Evolutionary conservation across 2,113 vertebrate species (phyloP).

Genomic region (Entosphenus tridentatus): DNA sequence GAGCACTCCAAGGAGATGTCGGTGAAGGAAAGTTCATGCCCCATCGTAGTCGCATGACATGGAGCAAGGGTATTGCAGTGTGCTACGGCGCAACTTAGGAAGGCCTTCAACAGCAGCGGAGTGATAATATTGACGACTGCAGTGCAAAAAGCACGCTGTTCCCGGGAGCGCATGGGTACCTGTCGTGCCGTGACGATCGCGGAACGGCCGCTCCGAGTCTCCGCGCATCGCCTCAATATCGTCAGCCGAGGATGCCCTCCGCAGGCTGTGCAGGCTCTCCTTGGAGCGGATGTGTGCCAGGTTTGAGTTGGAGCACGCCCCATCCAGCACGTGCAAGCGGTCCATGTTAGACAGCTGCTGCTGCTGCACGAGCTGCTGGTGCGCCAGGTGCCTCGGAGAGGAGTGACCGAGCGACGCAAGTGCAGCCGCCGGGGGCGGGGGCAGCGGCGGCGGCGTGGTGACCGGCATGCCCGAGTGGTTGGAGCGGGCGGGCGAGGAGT

Average conservation of each 20-base stretch:
- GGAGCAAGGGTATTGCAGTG: too few relatives aligned
- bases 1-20: too few relatives aligned
- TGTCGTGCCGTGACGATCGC: neutral
- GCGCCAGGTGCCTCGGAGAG: too few relatives aligned
- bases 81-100: too few relatives aligned
- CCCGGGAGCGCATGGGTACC: neutral
- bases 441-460: neutral
- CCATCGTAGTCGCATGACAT: too few relatives aligned
- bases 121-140: too few relatives aligned
- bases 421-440: neutral
- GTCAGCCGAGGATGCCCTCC: slow-evolving; percentile 79
- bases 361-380: too few relatives aligned
- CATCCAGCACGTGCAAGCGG: slow-evolving; percentile 23
- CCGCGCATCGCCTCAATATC: slow-evolving; percentile 68
- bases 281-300: slow-evolving; percentile 57
- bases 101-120: too few relatives aligned
- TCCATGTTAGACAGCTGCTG: neutral
- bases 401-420: neutral
- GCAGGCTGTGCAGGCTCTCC: slow-evolving; percentile 64
- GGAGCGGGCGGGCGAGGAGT: slow-evolving; percentile 2
- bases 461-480: neutral
- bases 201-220: slow-evolving; percentile 31
- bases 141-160: too few relatives aligned
- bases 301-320: slow-evolving; percentile 42
- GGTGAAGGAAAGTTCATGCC: too few relatives aligned